Base-by-base conservation (phyloP, 2,113 vertebrate species). In the Erpornis zantholeuca region DNA sequence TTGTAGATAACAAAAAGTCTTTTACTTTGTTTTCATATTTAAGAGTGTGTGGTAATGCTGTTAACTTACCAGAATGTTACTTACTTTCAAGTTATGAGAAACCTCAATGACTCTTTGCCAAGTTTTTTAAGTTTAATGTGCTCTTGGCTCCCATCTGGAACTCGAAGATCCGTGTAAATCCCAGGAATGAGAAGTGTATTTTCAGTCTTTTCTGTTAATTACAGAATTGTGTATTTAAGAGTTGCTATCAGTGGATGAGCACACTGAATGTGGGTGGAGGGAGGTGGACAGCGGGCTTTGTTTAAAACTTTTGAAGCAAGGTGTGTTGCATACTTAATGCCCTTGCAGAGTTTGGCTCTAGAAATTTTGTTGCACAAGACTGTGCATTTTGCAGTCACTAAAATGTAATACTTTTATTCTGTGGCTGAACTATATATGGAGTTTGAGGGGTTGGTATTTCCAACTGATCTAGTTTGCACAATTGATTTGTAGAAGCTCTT, bases 391-490 rank as follows among this genome's bases (percentile, higher is more conserved):
- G 22, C 12, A 54, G 3, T 82, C 22, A 13, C 28, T 79, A 6
- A 40, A 60, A 59, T 64, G 7, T 29, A 40, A 69, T 83, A 22
- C 20, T 65, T 73, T 69, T 50, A 10, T 8, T 38, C 16, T 24
- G 28, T 49, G n/a, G 6, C 23, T 89, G 14, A 68, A 13, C 10
- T 69, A 4, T 17, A 2, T 49, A 6, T 0, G 6, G 52, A 73
- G 17, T 70, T 84, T 28, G 52, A 70, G 29, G 25, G 66, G n/a
- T n/a, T n/a, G n/a, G 25, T 42, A 16, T 84, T 89, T 89, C 47
- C 0, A 2, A 3, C 9, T 2, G 5, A 57, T 78, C 20, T 70
- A 4, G 22, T 81, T 84, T 73, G 50, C 36, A 11, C 0, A 3
- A 11, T 15, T 2, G 4, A 53, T 70, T 20, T 89, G 9, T 56